Evolutionary conservation across 2,797 vertebrate species (phyloP), one percentile per base, ranked within the genome.

Genomic region (Fundulus diaphanus): DNA sequence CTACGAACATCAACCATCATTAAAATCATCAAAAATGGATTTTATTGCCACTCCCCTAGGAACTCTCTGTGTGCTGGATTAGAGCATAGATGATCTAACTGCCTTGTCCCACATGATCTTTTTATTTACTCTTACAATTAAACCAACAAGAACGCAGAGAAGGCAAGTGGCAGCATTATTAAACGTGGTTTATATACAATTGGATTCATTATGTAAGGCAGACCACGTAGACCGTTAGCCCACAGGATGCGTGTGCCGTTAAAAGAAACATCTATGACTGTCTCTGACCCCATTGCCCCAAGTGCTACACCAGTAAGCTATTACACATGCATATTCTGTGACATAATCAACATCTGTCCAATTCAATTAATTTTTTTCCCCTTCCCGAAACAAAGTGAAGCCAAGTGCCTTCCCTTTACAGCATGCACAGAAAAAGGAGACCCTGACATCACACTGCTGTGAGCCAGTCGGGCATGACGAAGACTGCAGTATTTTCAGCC

Each of bases 401-500:
- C 79, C 68, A 44, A 71, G 73, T 74, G 76, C 74, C 81, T 74
- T 80, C 81, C 74, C 83, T 90, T 82, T 78, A 82, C 83, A 82
- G 84, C 74, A 80, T 79, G 73, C 5, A 4, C 76, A 44, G 18
- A 2, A 48, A 79, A 82, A 82, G 44, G 2, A 67, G 63, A 48
- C 40, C 84, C 70, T 89, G 87, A 91, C 83, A 88, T 91, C 88
- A 91, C 70, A 40, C 80, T 83, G 87, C 89, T 83, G 85, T 46
- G 73, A 90, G 77, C 7, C 78, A 79, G 80, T 48, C 81, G 76
- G 82, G 86, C 90, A 76, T 88, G 90, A 90, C 82, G 63, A 88
- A 72, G 85, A 90, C 91, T 91, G 90, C 90, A 87, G 90, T 74
- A 88, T 82, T 90, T 89, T 88, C 71, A 75, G 85, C 72, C 33